Evolutionary conservation across 2,888 invertebrate species (phyloP).

Genomic region (Dasysyrphus tricinctus): DNA sequence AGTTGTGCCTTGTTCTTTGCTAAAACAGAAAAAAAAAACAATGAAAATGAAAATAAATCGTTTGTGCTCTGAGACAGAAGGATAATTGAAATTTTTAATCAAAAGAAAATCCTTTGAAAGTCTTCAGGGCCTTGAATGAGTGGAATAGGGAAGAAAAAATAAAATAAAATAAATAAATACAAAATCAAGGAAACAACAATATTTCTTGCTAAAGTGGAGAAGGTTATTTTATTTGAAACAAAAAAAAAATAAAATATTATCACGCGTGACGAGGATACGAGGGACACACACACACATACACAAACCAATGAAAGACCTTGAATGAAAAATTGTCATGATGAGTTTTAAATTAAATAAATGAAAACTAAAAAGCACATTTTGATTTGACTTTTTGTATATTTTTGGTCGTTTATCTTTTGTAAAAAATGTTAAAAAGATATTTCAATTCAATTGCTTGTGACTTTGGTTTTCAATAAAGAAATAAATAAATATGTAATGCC

Average conservation of each 20-base stretch:
- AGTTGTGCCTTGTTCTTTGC: constrained; percentile 12
- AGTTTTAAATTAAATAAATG: constrained; percentile 4
- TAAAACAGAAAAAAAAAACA: not conserved
- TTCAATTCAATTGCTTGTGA: too few relatives aligned
- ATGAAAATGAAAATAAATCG: constrained; percentile 47
- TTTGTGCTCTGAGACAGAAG: constrained; percentile 61
- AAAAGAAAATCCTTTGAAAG: constrained; percentile 73
- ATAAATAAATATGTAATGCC: too few relatives aligned
- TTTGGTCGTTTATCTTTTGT: not conserved
- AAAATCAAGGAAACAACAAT: constrained; percentile 33
- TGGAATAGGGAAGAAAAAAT: constrained; percentile 33
- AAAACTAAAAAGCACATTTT: constrained; percentile 3
- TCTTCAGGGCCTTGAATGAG: constrained; percentile 54
- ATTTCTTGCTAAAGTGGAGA: constrained; percentile 19
- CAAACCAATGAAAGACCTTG: not conserved
- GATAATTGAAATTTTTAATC: constrained; percentile 74
- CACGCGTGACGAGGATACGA: constrained; percentile 3
- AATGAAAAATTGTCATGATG: not conserved
- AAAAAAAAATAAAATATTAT: constrained; percentile 22
- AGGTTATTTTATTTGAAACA: constrained; percentile 27
- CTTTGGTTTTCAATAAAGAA: too few relatives aligned
- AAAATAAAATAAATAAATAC: not conserved
- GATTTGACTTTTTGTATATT: constrained; percentile 5
- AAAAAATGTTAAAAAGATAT: too few relatives aligned
- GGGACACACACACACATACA: not conserved